These are phyloP conservation scores for Heterotilapia buettikoferi DNA, from an alignment of 2,113 vertebrate genomes.

Conservation along the genomic window DNA sequence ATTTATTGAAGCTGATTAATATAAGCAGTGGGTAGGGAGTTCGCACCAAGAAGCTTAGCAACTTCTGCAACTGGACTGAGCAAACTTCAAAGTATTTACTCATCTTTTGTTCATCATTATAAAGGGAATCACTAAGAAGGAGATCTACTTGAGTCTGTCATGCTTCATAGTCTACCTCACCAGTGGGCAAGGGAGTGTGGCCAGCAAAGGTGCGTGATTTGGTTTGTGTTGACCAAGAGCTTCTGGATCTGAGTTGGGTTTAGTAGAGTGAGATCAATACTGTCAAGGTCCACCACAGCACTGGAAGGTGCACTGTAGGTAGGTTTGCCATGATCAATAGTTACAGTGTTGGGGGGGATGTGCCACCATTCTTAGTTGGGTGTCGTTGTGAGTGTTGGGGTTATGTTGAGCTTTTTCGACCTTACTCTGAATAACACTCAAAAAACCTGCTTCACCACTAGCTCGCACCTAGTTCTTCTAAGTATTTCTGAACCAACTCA, in stretches of 20 bases:
- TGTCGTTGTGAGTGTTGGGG: not conserved
- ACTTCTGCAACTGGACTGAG: not conserved
- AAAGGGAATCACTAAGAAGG: not conserved
- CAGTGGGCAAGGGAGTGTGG: not conserved
- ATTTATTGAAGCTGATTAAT: not conserved
- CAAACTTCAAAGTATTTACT: not conserved
- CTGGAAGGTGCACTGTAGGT: not conserved
- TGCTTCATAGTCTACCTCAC: not conserved
- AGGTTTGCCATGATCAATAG: not conserved
- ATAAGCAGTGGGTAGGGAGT: not conserved
- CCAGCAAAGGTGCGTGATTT: not conserved
- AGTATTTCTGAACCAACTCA: not conserved
- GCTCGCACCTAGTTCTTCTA: not conserved
- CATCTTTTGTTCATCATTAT: not conserved
- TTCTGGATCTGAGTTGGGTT: not conserved
- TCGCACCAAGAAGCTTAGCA: not conserved
- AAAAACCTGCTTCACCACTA: not conserved
- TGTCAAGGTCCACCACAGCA: not conserved
- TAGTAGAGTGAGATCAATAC: not conserved
- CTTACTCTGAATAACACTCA: not conserved
- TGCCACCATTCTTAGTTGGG: not conserved
- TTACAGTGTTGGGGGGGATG: not conserved
- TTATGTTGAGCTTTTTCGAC: not conserved
- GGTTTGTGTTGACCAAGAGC: not conserved
- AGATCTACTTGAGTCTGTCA: not conserved